Conservation (phyloP, 1,140 invertebrate genomes). For the Drepana arcuata region DNA sequence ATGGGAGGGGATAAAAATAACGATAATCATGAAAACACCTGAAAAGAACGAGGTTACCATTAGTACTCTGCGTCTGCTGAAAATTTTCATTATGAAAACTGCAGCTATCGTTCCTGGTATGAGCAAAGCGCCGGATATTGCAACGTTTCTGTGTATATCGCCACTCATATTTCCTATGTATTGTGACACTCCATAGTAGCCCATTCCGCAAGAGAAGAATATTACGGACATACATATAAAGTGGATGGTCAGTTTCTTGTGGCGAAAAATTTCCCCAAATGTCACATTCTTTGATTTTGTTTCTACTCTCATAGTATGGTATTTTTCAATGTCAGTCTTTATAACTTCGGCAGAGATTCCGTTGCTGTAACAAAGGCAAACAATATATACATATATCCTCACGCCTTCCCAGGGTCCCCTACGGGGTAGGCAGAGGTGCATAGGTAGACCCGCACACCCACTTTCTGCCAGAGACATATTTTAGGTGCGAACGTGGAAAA, state of each 20-base stretch:
- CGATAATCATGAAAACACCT: slow-evolving; percentile 73
- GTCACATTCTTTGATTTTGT: slow-evolving; percentile 18
- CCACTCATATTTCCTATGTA: slow-evolving; percentile 79
- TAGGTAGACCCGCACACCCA: too few species aligned
- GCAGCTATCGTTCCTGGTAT: slow-evolving; percentile 78
- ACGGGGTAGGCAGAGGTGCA: too few species aligned
- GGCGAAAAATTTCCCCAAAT: slow-evolving; percentile 40
- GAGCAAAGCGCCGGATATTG: slow-evolving; percentile 74
- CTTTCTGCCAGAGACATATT: too few species aligned
- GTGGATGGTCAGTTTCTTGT: slow-evolving; percentile 29
- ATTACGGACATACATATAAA: slow-evolving; percentile 73
- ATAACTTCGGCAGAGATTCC: slow-evolving; percentile 17
- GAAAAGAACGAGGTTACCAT: slow-evolving; percentile 73
- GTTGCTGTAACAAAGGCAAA: slow-evolving; percentile 23
- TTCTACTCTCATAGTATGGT: slow-evolving; percentile 8
- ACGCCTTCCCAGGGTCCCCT: too few species aligned
- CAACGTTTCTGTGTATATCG: slow-evolving; percentile 80
- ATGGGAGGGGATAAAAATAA: slow-evolving; percentile 64
- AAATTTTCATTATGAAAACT: slow-evolving; percentile 74
- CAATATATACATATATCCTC: too few species aligned
- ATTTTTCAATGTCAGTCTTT: slow-evolving; percentile 33
- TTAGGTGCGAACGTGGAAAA: too few species aligned
- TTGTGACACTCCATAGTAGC: slow-evolving; percentile 83
- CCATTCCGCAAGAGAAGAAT: slow-evolving; percentile 80
- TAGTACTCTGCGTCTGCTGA: slow-evolving; percentile 75